Conservation (phyloP, 2,113 vertebrate species). For the Ovis aries region DNA sequence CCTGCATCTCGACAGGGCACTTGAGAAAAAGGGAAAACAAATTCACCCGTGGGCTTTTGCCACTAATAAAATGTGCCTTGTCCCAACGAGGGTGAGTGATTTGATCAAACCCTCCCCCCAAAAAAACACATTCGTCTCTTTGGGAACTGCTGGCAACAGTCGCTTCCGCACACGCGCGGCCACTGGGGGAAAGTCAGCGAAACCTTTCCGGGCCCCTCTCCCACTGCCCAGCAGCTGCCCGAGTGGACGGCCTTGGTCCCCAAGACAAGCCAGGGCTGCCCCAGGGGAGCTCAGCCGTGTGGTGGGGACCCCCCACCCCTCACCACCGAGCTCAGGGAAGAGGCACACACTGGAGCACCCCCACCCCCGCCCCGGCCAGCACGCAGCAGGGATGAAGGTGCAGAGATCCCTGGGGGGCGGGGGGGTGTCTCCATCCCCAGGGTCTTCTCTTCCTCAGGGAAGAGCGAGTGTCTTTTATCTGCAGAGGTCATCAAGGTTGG, state of each 20-base stretch:
- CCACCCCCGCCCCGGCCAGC: conserved; percentile 18
- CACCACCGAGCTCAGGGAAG: neutral
- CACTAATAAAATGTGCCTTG: conserved; percentile 34
- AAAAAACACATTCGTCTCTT: conserved; percentile 50
- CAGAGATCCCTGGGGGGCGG: conserved; percentile 30
- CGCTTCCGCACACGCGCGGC: conserved; percentile 5
- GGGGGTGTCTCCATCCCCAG: conserved; percentile 26
- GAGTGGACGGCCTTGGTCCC: neutral
- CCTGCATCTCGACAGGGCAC: neutral
- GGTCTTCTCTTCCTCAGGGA: conserved; percentile 55
- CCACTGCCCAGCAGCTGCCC: neutral
- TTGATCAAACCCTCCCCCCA: conserved; percentile 14
- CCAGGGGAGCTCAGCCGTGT: neutral
- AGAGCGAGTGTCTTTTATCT: conserved; percentile 61
- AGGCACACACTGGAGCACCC: conserved; percentile 20
- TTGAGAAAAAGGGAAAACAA: neutral
- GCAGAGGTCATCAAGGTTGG: conserved; percentile 58
- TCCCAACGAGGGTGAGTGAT: conserved; percentile 27
- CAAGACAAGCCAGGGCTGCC: neutral
- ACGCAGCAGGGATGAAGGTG: conserved; percentile 38
- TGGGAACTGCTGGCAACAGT: conserved; percentile 50
- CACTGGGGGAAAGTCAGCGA: neutral
- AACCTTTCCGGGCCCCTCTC: neutral
- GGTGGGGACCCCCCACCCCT: neutral
- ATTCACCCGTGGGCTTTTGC: neutral